These are phyloP conservation scores for Corythornis madagascariensis DNA, from an alignment of 2,113 vertebrate genomes.

Conservation along the genomic window DNA sequence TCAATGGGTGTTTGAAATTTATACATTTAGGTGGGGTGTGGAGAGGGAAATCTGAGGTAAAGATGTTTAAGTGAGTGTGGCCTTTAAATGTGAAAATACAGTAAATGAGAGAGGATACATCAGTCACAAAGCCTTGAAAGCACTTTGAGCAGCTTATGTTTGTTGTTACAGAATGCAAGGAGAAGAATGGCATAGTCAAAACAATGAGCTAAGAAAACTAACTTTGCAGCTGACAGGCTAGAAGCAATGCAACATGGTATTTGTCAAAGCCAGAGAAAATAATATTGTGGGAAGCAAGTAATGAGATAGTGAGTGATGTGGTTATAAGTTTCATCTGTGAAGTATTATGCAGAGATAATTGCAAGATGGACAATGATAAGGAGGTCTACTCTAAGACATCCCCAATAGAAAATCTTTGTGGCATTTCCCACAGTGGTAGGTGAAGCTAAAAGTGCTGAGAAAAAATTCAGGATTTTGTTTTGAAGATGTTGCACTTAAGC, in stretches of 20 bases:
- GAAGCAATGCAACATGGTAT: constrained; percentile 2
- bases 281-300: constrained; percentile 19
- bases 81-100: background rate
- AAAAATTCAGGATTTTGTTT: background rate
- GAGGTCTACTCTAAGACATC: background rate
- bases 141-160: constrained; percentile 30
- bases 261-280: constrained; percentile 41
- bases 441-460: background rate
- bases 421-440: background rate
- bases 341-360: background rate
- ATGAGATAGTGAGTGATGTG: background rate
- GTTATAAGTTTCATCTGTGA: background rate
- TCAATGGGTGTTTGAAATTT: background rate
- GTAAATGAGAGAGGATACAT: background rate
- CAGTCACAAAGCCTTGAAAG: constrained; percentile 2
- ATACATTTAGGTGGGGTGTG: background rate
- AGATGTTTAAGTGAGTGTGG: background rate
- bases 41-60: background rate
- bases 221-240: constrained; percentile 47
- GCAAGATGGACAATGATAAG: background rate
- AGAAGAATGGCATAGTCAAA: constrained; percentile 47
- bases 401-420: background rate
- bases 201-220: constrained; percentile 40
- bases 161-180: constrained; percentile 11
- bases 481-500: background rate